Percentiles rank a stretch among this genome's conserved stretches.
Evolutionary conservation across 2,888 invertebrate species (phyloP).

Genomic region (Caenorhabditis sp.): DNA sequence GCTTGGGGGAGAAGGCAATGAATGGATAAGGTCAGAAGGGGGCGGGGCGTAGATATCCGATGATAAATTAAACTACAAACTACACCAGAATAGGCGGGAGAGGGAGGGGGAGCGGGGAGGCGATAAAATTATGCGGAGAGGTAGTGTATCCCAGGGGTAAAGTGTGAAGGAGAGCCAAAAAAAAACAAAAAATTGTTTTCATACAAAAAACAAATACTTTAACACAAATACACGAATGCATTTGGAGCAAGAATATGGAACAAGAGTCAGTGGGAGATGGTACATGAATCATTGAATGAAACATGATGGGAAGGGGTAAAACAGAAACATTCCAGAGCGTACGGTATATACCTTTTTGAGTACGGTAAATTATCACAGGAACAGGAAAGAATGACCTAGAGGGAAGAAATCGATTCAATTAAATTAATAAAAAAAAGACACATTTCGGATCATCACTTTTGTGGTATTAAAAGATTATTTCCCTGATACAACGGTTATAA

Average conservation of each 20-base stretch:
- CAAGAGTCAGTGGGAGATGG: conserved; percentile 10
- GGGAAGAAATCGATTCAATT: neutral
- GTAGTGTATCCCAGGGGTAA: neutral
- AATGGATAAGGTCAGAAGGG: neutral
- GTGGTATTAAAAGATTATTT: conserved; percentile 15
- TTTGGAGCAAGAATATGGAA: conserved; percentile 20
- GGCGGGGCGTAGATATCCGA: too few relatives aligned
- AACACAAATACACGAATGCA: conserved; percentile 11
- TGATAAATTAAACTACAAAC: neutral
- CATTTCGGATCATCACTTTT: neutral
- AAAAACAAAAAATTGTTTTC: conserved; percentile 25
- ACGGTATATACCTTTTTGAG: too few relatives aligned
- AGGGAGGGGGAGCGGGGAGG: too few relatives aligned
- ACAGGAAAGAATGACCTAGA: conserved; percentile 28
- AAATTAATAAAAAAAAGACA: conserved; percentile 10
- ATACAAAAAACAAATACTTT: conserved; percentile 16
- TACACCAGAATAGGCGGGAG: neutral
- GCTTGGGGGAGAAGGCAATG: neutral
- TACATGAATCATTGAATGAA: conserved; percentile 44
- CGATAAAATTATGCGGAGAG: conserved; percentile 4
- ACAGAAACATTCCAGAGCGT: conserved; percentile 1
- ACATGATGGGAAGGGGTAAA: conserved; percentile 25
- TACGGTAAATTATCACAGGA: conserved; percentile 30
- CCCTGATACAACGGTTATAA: conserved; percentile 28
- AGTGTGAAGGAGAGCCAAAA: neutral